Evolutionary conservation across 2,797 vertebrate species (phyloP).

Genomic region (Gorsachius magnificus): DNA sequence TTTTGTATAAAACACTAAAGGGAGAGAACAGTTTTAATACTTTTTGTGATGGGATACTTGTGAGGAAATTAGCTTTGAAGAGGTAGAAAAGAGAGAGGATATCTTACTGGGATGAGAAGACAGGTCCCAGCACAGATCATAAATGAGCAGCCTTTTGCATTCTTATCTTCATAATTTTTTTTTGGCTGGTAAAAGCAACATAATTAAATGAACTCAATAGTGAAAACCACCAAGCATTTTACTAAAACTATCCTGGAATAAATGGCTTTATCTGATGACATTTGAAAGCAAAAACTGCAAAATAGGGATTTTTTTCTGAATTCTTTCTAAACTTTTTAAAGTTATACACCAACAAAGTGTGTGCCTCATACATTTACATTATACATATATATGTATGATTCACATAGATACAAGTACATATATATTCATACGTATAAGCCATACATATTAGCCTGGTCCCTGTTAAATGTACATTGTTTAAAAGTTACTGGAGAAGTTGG

Average conservation of each 20-base stretch:
- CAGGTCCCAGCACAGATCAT: neutral
- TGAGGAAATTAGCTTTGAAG: conserved; percentile 3
- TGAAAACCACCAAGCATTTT: neutral
- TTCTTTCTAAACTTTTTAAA: neutral
- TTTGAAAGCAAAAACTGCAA: neutral
- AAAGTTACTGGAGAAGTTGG: neutral
- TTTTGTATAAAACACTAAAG: neutral
- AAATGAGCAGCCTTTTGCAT: neutral
- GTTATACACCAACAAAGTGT: neutral
- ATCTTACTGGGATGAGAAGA: neutral
- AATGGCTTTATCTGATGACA: neutral
- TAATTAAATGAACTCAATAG: neutral
- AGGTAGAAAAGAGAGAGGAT: neutral
- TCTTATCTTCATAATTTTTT: neutral
- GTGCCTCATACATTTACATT: neutral
- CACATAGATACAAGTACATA: neutral
- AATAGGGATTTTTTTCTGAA: neutral
- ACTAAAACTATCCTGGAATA: neutral
- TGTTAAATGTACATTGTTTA: neutral
- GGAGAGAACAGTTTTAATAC: neutral
- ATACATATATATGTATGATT: neutral
- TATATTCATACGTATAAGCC: neutral
- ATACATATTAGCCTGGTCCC: neutral
- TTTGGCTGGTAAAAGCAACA: neutral
- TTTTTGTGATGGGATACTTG: neutral